A percentile compares a stretch with the other conserved stretches of the same genome.
phyloP scores from a whole-genome alignment of 2,113 vertebrate genomes.

The Ascaphus truei region DNA sequence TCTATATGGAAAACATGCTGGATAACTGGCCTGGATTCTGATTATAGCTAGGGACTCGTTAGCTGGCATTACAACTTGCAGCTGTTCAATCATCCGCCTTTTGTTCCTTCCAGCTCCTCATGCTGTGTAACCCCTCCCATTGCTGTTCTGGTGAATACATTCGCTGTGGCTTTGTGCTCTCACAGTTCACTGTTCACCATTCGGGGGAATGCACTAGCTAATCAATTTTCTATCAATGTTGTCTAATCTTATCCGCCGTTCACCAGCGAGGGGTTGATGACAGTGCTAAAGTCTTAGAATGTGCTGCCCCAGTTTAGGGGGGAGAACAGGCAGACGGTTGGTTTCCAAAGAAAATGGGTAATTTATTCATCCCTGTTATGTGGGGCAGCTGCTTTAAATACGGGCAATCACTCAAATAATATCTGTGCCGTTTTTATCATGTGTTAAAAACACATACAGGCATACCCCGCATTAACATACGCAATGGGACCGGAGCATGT shows the following conservation, averaged over 20 bases:
- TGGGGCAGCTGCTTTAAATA: too few species aligned
- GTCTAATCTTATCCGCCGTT: slow-evolving; percentile 2
- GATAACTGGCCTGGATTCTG: background rate
- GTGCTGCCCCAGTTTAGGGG: background rate
- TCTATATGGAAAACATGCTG: background rate
- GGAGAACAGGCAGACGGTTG: background rate
- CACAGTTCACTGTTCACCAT: background rate
- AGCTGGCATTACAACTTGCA: background rate
- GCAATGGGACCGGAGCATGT: too few species aligned
- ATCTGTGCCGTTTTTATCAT: too few species aligned
- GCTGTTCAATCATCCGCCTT: slow-evolving; percentile 3
- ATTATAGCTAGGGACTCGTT: background rate
- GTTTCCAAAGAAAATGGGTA: background rate
- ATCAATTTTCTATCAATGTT: slow-evolving; percentile 7
- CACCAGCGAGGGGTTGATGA: slow-evolving; percentile 13
- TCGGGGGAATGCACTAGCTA: background rate
- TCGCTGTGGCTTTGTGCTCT: slow-evolving; percentile 7
- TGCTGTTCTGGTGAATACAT: background rate
- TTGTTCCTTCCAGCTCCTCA: background rate
- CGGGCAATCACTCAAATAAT: too few species aligned
- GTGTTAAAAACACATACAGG: too few species aligned
- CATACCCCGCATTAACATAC: too few species aligned
- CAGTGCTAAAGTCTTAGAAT: background rate
- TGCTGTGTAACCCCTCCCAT: slow-evolving; percentile 29
- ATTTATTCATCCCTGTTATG: background rate